phyloP scores from a whole-genome alignment of 2,797 vertebrate species.

The Mormyrus hasselquistii region DNA sequence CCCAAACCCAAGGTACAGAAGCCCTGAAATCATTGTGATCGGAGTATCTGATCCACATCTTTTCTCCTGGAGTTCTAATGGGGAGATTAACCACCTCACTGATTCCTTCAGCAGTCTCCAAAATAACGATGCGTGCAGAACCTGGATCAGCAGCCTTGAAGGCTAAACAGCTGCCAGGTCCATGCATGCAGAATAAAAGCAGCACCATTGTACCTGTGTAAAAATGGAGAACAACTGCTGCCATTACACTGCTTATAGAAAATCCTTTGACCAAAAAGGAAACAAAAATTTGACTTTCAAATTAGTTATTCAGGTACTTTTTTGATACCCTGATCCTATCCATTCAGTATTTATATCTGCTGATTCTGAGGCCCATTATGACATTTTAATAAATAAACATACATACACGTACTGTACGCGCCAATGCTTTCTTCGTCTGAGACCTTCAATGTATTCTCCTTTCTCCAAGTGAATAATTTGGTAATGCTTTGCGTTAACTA shows the following conservation, averaged over 20 bases:
- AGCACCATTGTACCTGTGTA: not conserved
- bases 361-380: not conserved
- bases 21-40: not conserved
- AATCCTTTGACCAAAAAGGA: not conserved
- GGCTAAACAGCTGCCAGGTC: not conserved
- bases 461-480: not conserved
- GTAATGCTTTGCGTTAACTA: no score
- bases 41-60: not conserved
- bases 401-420: not conserved
- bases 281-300: not conserved
- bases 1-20: not conserved
- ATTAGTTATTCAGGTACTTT: not conserved
- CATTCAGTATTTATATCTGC: not conserved
- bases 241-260: not conserved
- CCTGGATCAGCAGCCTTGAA: not conserved
- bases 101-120: not conserved
- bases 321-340: not conserved
- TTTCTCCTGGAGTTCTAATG: not conserved
- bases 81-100: not conserved
- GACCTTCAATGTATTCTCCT: not conserved
- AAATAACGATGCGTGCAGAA: not conserved
- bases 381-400: not conserved
- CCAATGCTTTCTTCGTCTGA: not conserved
- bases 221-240: not conserved
- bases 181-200: not conserved